These are phyloP conservation scores for Orycteropus afer DNA, from an alignment of 2,113 vertebrate species.

Conservation along the genomic window DNA sequence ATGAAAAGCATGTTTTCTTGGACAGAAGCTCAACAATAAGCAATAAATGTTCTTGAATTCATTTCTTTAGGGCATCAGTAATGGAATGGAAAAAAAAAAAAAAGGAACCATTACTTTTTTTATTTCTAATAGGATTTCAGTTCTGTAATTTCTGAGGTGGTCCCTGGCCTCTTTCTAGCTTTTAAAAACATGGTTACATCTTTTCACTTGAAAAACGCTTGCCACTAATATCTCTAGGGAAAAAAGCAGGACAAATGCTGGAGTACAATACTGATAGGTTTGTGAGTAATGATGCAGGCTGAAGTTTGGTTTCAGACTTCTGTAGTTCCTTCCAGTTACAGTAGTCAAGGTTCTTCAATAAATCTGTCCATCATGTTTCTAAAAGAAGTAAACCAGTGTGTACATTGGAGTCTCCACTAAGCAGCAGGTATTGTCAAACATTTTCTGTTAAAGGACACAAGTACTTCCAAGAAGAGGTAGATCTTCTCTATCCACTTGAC, in stretches of 20 bases:
- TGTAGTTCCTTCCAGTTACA: background rate
- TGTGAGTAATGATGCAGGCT: background rate
- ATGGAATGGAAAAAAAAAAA: background rate
- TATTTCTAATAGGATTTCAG: background rate
- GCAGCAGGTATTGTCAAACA: background rate
- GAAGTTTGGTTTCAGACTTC: background rate
- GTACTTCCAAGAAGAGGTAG: too few species aligned
- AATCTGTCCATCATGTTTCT: background rate
- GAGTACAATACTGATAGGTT: background rate
- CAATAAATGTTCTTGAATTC: background rate
- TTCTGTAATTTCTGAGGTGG: background rate
- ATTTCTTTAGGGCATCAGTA: conserved; percentile 33
- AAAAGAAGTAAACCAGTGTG: background rate
- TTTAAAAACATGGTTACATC: background rate
- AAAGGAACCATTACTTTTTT: background rate
- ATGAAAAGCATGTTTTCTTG: background rate
- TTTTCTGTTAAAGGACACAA: too few species aligned
- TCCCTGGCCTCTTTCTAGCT: background rate
- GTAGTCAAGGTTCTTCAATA: background rate
- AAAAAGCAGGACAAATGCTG: background rate
- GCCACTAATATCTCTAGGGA: background rate
- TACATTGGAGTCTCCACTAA: background rate
- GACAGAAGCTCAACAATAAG: background rate
- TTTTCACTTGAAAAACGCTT: background rate
- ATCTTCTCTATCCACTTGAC: background rate